Evolutionary conservation across 2,797 vertebrate genomes (phyloP).

Genomic region (Valencia hispanica): DNA sequence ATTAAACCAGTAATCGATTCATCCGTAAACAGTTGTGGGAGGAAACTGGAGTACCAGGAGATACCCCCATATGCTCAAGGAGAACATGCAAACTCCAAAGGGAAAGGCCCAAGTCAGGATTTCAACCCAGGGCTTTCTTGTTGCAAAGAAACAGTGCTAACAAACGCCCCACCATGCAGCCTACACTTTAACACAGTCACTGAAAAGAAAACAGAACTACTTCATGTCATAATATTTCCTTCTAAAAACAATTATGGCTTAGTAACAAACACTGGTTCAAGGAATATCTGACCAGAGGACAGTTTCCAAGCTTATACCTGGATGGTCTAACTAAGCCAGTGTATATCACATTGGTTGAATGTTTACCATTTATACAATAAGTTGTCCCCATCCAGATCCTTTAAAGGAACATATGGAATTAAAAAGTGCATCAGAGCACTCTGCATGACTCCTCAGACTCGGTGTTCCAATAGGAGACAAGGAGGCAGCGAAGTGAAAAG

Average conservation of each 20-base stretch:
- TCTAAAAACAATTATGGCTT: not conserved
- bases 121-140: too few relatives aligned
- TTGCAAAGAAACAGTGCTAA: too few relatives aligned
- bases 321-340: not conserved
- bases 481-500: constrained; percentile 38
- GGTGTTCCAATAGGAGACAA: constrained; percentile 36
- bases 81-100: too few relatives aligned
- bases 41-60: too few relatives aligned
- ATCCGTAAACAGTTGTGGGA: not conserved
- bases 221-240: not conserved
- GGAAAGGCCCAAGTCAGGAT: too few relatives aligned
- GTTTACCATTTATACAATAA: too few relatives aligned
- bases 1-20: not conserved
- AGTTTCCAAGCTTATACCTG: not conserved
- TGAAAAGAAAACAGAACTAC: not conserved
- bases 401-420: not conserved
- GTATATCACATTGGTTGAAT: too few relatives aligned
- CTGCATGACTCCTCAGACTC: not conserved
- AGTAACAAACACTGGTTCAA: not conserved
- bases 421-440: not conserved
- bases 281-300: not conserved
- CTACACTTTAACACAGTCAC: not conserved
- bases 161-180: too few relatives aligned
- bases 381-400: too few relatives aligned
- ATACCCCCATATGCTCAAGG: too few relatives aligned